phyloP scores from a whole-genome alignment of 2,113 vertebrate genomes.

The human region GRCh38 chr2:211290001-211290500 shows the following conservation, averaged over 20 bases:
- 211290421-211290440: background rate
- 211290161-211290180: background rate
- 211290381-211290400: conserved; percentile 56
- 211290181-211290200: background rate
- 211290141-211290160: background rate
- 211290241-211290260: background rate
- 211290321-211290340: conserved; percentile 53
- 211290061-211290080: background rate
- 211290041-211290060: background rate
- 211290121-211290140: background rate
- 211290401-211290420: conserved; percentile 23
- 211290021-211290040: background rate
- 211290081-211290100: background rate
- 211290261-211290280: conserved; percentile 43
- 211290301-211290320: conserved; percentile 62
- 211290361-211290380: conserved; percentile 45
- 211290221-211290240: conserved; percentile 44
- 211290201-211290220: background rate
- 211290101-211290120: background rate
- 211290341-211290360: conserved; percentile 41
- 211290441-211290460: background rate
- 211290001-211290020: background rate
- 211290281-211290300: conserved; percentile 42
- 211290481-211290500: background rate
- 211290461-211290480: conserved; percentile 10